phyloP scores from a whole-genome alignment of 2,888 invertebrate genomes.

The Tetheella fluctuosa region DNA sequence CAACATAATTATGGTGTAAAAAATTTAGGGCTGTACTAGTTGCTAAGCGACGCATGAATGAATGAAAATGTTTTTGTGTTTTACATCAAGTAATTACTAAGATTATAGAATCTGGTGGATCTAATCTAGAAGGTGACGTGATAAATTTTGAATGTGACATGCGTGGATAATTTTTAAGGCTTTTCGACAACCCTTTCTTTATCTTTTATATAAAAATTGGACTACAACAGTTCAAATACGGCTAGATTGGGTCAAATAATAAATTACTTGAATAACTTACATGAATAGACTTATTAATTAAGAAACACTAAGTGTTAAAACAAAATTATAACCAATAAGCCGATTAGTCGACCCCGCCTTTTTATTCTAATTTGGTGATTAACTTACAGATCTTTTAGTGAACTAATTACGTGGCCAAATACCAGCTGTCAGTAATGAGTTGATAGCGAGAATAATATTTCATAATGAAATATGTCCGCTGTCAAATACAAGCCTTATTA shows the following conservation, averaged over 20 bases:
- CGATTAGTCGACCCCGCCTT: neutral
- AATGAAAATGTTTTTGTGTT: neutral
- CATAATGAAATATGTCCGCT: slow-evolving; percentile 16
- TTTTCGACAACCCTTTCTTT: too few relatives aligned
- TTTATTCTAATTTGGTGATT: neutral
- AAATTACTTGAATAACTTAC: too few relatives aligned
- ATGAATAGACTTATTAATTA: too few relatives aligned
- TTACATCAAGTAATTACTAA: neutral
- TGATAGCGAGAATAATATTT: slow-evolving; percentile 41
- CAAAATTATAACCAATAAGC: neutral
- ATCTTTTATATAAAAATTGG: too few relatives aligned
- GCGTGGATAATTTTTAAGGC: too few relatives aligned
- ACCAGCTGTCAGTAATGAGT: slow-evolving; percentile 41
- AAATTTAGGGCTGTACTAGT: neutral
- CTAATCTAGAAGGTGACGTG: neutral
- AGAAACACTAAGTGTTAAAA: neutral
- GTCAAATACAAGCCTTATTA: slow-evolving; percentile 29
- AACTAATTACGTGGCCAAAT: slow-evolving; percentile 21
- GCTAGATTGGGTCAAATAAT: too few relatives aligned
- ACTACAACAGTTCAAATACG: too few relatives aligned
- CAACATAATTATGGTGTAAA: neutral
- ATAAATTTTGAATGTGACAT: neutral
- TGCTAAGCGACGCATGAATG: neutral
- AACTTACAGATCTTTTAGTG: neutral
- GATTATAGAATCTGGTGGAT: neutral